Base-by-base conservation (phyloP, 64 coral and sea anemone genomes). In the Dendronephthya gigantea region DNA sequence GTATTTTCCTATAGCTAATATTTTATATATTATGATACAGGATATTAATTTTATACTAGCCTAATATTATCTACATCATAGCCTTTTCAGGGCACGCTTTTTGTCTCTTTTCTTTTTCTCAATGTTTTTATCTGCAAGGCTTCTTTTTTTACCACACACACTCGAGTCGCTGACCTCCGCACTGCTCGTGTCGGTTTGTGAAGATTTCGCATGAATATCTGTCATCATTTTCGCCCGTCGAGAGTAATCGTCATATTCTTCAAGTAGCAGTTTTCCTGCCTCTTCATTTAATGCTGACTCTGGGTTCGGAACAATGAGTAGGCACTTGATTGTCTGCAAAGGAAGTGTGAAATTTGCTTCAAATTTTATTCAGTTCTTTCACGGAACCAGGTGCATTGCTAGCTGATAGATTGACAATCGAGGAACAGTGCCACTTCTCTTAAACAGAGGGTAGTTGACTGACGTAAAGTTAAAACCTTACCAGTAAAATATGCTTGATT, bases 61-160 rank as follows among this genome's bases (percentile, higher is more conserved):
- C 55, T 6, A n/a, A 22, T 62, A n/a, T 9, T 52, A 52, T 52
- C 25, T 62, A 79, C 36, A 34, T 89, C 85, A 98, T 85, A 98
- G 87, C 87, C 95, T 93, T 83, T 98, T 98, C 23, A 98, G 82
- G 28, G 95, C 95, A 35, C 92, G 90, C 31, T 98, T 98, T 55
- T 98, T 98, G 62, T 98, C 95, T 68, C 93, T 93, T 90, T 98
- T 98, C 88, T 98, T 98, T 83, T 98, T 98, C 84, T 98, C 95
- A 28, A 88, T 72, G 19, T 83, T 90, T 85, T 93, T 98, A 37
- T 93, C 94, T 36, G 82, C 86, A 50, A 88, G 89, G 39, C 91
- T 86, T 52, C 88, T 86, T 62, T 85, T 98, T 16, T 90, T 90
- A 40, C 91, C 88, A 0, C 87, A 83, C 34, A 89, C 70, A 88